phyloP scores from a whole-genome alignment of 2,113 vertebrate genomes.

The Dendropsophus ebraccatus region DNA sequence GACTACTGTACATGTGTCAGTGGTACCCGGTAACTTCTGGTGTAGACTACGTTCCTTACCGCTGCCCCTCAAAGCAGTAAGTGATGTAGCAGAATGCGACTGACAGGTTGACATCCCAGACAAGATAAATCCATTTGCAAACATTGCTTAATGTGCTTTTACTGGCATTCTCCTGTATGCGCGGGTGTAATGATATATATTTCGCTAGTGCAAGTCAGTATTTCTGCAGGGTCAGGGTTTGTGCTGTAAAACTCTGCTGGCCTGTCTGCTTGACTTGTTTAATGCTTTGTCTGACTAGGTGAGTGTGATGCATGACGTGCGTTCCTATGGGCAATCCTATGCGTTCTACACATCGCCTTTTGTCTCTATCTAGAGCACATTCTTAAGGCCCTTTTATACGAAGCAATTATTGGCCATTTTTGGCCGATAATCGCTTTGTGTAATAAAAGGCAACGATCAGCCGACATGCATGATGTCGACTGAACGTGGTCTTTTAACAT shows the following conservation, averaged over 20 bases:
- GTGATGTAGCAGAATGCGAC: not conserved
- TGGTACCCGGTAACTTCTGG: no score
- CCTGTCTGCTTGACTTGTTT: conserved; percentile 1
- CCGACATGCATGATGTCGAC: no score
- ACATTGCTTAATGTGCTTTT: not conserved
- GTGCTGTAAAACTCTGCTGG: not conserved
- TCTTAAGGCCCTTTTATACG: no score
- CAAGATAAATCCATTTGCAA: conserved; percentile 25
- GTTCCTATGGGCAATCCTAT: not conserved
- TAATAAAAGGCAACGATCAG: no score
- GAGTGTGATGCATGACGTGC: not conserved
- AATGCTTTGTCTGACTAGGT: conserved; percentile 1
- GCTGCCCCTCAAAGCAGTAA: not conserved
- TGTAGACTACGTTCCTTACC: not conserved
- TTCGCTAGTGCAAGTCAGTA: not conserved
- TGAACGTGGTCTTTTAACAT: no score
- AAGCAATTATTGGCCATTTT: no score
- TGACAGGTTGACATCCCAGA: conserved; percentile 18
- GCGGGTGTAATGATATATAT: not conserved
- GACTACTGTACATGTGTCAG: not conserved
- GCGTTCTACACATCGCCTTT: not conserved
- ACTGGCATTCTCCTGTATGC: not conserved
- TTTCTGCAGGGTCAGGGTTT: not conserved
- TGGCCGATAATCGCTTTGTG: no score
- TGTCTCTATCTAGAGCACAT: not conserved